Percentiles rank a stretch among this genome's conserved stretches.
Conservation (phyloP, 1,140 invertebrate species). For the Euwallacea fornicatus region DNA sequence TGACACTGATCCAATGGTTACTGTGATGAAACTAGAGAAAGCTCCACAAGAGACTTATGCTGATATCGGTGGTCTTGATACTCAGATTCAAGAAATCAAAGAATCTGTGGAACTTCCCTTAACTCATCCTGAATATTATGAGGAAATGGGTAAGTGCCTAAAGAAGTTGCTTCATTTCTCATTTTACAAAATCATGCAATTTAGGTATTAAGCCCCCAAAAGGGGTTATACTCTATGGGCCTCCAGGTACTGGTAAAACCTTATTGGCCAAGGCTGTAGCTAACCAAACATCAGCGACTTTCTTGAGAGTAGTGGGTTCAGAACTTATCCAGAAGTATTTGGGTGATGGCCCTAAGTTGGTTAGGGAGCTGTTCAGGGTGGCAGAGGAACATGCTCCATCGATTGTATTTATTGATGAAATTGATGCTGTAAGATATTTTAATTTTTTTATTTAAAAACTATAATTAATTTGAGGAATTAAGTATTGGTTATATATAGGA, state of each 20-base stretch:
- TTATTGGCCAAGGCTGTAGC: conserved; percentile 98
- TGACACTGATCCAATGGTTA: conserved; percentile 99
- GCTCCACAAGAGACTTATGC: conserved; percentile 99
- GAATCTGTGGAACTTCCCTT: conserved; percentile 98
- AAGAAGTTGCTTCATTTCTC: conserved; percentile 2
- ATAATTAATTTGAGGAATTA: too few species aligned
- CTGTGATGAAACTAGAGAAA: conserved; percentile 99
- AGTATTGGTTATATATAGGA: too few species aligned
- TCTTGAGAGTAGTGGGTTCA: conserved; percentile 96
- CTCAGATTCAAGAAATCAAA: conserved; percentile 99
- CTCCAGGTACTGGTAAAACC: conserved; percentile 98
- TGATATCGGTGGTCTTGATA: conserved; percentile 99
- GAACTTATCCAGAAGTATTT: conserved; percentile 99
- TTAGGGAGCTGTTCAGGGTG: conserved; percentile 95
- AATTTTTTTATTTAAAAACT: too few species aligned
- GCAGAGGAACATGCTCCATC: conserved; percentile 99
- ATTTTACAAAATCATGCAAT: conserved; percentile 6
- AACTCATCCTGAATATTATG: conserved; percentile 99
- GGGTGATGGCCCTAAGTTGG: conserved; percentile 98
- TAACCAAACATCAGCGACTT: conserved; percentile 99
- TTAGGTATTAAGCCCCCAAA: conserved; percentile 92
- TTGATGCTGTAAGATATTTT: conserved; percentile 81
- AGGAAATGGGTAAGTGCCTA: conserved; percentile 87
- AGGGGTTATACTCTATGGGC: conserved; percentile 98
- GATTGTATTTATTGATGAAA: conserved; percentile 99